Conservation (phyloP, 1,140 invertebrate genomes). For the Macrotrachela quadricornifera region DNA sequence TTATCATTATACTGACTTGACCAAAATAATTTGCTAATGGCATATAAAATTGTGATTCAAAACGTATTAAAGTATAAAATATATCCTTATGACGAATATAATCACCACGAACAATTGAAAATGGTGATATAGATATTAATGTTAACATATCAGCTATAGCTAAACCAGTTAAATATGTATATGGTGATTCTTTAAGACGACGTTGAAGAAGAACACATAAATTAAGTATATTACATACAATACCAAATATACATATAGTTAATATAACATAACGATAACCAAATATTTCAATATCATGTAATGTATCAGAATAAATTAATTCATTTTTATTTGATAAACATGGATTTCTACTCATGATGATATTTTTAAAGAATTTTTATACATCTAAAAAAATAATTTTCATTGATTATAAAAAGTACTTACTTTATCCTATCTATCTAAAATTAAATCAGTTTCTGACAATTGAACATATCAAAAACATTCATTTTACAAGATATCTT, state of each 20-base stretch:
- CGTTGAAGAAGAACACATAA: conserved; percentile 17
- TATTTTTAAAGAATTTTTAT: no score
- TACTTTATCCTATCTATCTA: no score
- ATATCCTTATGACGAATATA: conserved; percentile 12
- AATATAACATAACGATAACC: conserved; percentile 14
- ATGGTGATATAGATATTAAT: conserved; percentile 15
- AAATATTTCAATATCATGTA: background rate
- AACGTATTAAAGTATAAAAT: conserved; percentile 7
- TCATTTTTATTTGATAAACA: no score
- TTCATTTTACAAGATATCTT: no score
- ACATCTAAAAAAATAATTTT: no score
- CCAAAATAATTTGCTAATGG: conserved; percentile 18
- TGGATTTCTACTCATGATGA: no score
- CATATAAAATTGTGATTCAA: conserved; percentile 16
- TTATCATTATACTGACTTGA: conserved; percentile 19
- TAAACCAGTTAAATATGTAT: conserved; percentile 20
- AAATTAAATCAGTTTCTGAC: no score
- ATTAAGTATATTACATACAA: conserved; percentile 22
- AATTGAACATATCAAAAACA: no score
- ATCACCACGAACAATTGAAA: conserved; percentile 10
- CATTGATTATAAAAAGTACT: no score
- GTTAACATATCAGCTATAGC: conserved; percentile 16
- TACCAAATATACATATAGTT: conserved; percentile 18
- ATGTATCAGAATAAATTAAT: no score
- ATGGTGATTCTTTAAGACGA: conserved; percentile 21